phyloP scores from a whole-genome alignment of 2,113 vertebrate genomes.

The Alaudala cheleensis region DNA sequence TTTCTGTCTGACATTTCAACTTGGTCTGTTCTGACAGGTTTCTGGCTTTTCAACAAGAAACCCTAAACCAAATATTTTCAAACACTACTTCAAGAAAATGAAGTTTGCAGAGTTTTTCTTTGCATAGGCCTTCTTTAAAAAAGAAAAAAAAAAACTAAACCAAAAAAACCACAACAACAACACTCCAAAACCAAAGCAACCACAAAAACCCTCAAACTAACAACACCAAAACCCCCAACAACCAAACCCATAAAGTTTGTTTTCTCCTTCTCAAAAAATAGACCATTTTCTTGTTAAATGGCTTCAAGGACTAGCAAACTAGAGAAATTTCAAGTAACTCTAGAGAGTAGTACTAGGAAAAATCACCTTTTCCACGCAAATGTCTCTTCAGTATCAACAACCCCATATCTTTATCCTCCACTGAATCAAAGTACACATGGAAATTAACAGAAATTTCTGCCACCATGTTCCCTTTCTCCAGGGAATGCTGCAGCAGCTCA shows the following conservation, averaged over 20 bases:
- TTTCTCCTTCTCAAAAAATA: not conserved
- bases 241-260: not conserved
- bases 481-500: not conserved
- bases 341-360: not conserved
- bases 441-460: not conserved
- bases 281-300: not conserved
- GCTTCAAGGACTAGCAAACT: not conserved
- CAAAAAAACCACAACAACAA: not conserved
- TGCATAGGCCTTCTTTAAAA: not conserved
- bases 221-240: not conserved
- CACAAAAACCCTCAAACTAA: not conserved
- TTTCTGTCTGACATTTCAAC: not conserved
- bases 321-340: not conserved
- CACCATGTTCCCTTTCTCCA: not conserved
- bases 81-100: not conserved
- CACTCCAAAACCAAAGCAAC: not conserved
- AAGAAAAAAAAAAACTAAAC: not conserved
- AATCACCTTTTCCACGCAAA: not conserved
- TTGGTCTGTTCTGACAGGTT: not conserved
- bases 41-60: not conserved
- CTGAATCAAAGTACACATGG: not conserved
- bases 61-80: not conserved
- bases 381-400: not conserved
- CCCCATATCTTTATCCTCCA: not conserved
- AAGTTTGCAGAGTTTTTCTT: not conserved